phyloP scores from a whole-genome alignment of 2,797 vertebrate species.

The Rhinoraja longicauda region DNA sequence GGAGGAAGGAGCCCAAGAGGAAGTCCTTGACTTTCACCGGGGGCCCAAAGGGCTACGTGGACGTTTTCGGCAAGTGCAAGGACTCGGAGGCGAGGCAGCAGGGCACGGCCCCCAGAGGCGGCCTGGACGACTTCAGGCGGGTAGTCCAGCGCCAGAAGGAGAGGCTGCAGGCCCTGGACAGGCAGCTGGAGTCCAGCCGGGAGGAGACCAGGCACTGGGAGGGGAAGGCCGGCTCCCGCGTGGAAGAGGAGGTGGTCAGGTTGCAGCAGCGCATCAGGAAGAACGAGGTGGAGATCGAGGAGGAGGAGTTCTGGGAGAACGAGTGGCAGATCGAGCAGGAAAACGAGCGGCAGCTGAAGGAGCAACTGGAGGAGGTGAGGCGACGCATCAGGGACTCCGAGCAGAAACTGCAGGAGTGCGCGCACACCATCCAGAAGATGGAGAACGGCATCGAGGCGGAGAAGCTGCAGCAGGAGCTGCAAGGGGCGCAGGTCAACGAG shows the following conservation, averaged over 20 bases:
- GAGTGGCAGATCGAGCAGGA: slow-evolving; percentile 93
- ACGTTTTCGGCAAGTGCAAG: slow-evolving; percentile 78
- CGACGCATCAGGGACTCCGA: slow-evolving; percentile 76
- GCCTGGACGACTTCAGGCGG: slow-evolving; percentile 75
- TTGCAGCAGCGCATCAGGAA: slow-evolving; percentile 86
- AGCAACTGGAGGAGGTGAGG: slow-evolving; percentile 80
- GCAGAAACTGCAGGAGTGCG: slow-evolving; percentile 72
- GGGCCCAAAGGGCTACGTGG: slow-evolving; percentile 81
- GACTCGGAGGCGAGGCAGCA: slow-evolving; percentile 76
- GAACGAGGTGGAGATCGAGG: slow-evolving; percentile 89
- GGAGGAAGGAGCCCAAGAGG: slow-evolving; percentile 82
- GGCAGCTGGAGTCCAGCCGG: slow-evolving; percentile 75
- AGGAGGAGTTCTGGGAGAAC: slow-evolving; percentile 96
- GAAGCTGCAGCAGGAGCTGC: slow-evolving; percentile 75
- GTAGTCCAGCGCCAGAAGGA: slow-evolving; percentile 82
- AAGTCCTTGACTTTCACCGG: slow-evolving; percentile 94
- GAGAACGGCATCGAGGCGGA: slow-evolving; percentile 82
- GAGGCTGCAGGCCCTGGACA: slow-evolving; percentile 76
- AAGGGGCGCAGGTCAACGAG: slow-evolving; percentile 81
- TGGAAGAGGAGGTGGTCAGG: slow-evolving; percentile 78
- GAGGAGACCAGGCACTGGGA: slow-evolving; percentile 74
- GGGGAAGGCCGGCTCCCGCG: slow-evolving; percentile 59
- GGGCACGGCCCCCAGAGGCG: slow-evolving; percentile 66
- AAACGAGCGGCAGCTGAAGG: slow-evolving; percentile 88
- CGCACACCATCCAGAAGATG: slow-evolving; percentile 69